Base-by-base conservation (phyloP, 2,797 vertebrate species). In the Antennarius maculatus region DNA sequence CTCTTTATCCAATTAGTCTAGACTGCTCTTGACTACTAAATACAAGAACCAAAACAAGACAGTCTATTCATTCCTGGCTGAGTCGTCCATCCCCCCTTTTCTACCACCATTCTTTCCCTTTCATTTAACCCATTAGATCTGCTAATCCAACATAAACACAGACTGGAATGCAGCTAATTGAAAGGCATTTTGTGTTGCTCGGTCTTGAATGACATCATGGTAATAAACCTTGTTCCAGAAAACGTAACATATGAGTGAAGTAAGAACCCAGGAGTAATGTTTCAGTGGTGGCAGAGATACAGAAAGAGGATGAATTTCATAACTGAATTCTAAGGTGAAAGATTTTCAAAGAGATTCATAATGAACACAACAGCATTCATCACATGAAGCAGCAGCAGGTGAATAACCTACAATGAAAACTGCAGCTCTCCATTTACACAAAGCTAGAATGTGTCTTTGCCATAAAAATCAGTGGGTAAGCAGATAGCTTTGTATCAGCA, bases 131-230 rank as follows among this genome's bases (percentile, higher is more conserved):
- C 78, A 71, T 84, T 84, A 80, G 62, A 78, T 85, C 76, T 71
- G 59, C 67, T 78, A 82, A 85, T 88, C 84, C 74, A 71, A 74
- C 78, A 76, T 54, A 76, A 81, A 82, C 81, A 74, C 42, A 11
- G 69, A 50, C 45, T 77, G 82, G 79, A 86, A 86, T 85, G 77
- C 64, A 58, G 69, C 74, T 81, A 84, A 87, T 69, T 85, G 76
- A 89, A 79, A 76, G 69, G 70, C 70, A 84, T 78, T 80, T 47
- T 79, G 69, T 82, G 71, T 77, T 74, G 72, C 46, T 18, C 65
- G 75, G 50, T 63, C 52, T 43, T 82, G 55, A 85, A 83, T 73
- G 71, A 82, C 76, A 72, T 82, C 71, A 80, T 65, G 43, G 46
- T 76, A 66, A 83, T 76, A 58, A 82, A 76, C 61, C 23, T 23